Conservation (phyloP, 1,140 invertebrate species). For the Proales similis region DNA sequence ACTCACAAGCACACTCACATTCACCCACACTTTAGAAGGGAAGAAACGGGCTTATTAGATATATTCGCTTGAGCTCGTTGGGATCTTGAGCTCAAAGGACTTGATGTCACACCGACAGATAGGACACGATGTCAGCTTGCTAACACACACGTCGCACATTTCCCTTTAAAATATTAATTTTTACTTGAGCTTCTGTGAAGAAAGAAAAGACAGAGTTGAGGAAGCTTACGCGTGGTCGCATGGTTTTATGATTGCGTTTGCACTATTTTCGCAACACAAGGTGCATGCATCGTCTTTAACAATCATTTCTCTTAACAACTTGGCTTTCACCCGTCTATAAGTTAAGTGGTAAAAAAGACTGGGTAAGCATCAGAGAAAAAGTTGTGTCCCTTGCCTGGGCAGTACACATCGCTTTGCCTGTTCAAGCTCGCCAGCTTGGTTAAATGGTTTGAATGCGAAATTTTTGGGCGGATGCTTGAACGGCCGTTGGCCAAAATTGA, state of each 20-base stretch:
- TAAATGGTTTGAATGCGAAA: slow-evolving; percentile 65
- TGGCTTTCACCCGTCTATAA: slow-evolving; percentile 66
- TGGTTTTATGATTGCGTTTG: slow-evolving; percentile 66
- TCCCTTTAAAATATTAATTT: neutral
- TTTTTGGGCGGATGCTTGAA: slow-evolving; percentile 69
- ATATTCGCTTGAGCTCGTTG: no score
- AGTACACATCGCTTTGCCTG: slow-evolving; percentile 65
- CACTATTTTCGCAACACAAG: slow-evolving; percentile 73
- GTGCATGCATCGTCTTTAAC: slow-evolving; percentile 77
- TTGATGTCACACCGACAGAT: slow-evolving; percentile 12
- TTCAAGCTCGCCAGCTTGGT: slow-evolving; percentile 65
- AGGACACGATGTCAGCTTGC: slow-evolving; percentile 7
- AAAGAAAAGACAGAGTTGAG: neutral
- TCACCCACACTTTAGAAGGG: no score
- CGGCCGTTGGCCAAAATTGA: slow-evolving; percentile 78
- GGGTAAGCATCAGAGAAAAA: neutral
- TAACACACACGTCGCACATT: slow-evolving; percentile 15
- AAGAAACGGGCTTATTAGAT: no score
- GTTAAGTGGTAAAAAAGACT: slow-evolving; percentile 20
- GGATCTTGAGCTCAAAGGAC: neutral
- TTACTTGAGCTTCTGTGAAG: no score
- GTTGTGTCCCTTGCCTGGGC: slow-evolving; percentile 52
- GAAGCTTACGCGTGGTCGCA: slow-evolving; percentile 67
- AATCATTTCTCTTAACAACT: slow-evolving; percentile 65
- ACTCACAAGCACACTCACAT: no score